phyloP scores from a whole-genome alignment of 30 jellyfish, hydroid and myxozoan species.

The Aurelia coerulea region DNA sequence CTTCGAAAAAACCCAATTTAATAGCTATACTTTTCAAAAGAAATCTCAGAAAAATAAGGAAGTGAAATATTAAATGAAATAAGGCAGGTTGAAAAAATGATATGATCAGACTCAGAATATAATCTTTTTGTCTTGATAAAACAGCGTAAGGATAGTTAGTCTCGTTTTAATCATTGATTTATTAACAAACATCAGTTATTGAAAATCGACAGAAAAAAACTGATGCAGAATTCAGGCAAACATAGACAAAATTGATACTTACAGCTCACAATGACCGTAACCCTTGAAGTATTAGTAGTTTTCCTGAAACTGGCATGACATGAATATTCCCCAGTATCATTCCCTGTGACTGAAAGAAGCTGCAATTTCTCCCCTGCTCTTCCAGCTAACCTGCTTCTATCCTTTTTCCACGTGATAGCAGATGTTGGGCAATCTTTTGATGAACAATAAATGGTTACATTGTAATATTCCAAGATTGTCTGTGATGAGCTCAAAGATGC shows the following conservation, averaged over 20 bases:
- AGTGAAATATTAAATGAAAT: too few relatives aligned
- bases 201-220: too few relatives aligned
- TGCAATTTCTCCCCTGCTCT: neutral
- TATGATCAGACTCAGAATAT: too few relatives aligned
- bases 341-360: neutral
- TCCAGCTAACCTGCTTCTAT: neutral
- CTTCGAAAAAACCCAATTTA: too few relatives aligned
- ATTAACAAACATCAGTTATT: too few relatives aligned
- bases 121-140: too few relatives aligned
- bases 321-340: neutral
- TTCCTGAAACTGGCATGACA: neutral
- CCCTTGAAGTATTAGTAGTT: neutral
- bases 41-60: too few relatives aligned
- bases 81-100: too few relatives aligned
- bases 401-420: neutral
- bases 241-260: neutral
- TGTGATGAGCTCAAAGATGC: neutral
- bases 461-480: neutral
- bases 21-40: too few relatives aligned
- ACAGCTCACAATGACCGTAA: neutral
- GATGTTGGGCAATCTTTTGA: neutral
- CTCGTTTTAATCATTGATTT: too few relatives aligned
- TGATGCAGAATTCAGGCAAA: too few relatives aligned
- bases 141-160: too few relatives aligned
- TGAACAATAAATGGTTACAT: neutral